Evolutionary conservation across 1,140 invertebrate genomes (phyloP).

Genomic region (Drosophila ercepeae): DNA sequence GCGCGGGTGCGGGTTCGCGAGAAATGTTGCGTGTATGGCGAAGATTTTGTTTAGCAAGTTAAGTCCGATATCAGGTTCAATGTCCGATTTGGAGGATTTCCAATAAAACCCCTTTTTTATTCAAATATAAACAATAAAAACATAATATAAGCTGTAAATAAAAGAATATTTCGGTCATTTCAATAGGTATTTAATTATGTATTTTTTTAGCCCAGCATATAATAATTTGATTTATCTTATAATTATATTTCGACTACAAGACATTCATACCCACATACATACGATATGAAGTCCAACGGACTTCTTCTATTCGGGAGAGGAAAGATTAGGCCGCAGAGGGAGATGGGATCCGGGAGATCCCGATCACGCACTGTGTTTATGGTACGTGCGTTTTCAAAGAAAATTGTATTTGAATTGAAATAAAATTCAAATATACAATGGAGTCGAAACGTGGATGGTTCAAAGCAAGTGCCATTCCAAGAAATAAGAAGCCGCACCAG

Average conservation of each 20-base stretch:
- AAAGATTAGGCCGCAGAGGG: background rate
- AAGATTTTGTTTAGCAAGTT: background rate
- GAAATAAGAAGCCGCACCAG: slow-evolving; percentile 70
- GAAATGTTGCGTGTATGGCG: background rate
- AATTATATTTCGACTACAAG: too few relatives aligned
- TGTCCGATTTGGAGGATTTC: too few relatives aligned
- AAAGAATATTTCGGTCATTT: too few relatives aligned
- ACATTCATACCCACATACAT: too few relatives aligned
- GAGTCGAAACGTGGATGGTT: slow-evolving; percentile 67
- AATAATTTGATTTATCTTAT: too few relatives aligned
- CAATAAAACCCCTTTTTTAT: too few relatives aligned
- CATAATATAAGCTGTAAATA: too few relatives aligned
- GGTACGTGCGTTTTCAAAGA: slow-evolving; percentile 81
- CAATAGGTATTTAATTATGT: too few relatives aligned
- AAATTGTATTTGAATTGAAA: slow-evolving; percentile 82
- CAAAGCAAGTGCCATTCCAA: slow-evolving; percentile 78
- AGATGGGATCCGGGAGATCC: slow-evolving; percentile 19
- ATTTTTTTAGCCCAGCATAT: too few relatives aligned
- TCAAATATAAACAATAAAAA: too few relatives aligned
- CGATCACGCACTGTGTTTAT: slow-evolving; percentile 51
- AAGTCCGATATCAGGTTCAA: background rate
- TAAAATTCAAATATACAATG: slow-evolving; percentile 81
- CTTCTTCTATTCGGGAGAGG: too few relatives aligned
- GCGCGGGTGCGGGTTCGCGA: background rate
- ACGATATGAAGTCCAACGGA: too few relatives aligned